Evolutionary conservation across 2,797 vertebrate genomes (phyloP).

Genomic region (Anguilla anguilla): DNA sequence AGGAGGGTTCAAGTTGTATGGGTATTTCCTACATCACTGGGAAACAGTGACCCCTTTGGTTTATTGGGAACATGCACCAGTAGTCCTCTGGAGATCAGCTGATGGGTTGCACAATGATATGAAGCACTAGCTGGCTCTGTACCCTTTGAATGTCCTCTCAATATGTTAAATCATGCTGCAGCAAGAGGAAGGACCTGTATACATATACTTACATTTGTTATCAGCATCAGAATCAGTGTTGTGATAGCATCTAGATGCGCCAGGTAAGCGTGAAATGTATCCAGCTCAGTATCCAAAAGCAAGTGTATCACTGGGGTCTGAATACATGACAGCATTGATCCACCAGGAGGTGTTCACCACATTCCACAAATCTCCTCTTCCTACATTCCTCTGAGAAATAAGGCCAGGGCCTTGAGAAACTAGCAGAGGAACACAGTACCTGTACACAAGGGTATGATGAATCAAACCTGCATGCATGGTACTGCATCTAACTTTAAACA

Average conservation of each 20-base stretch:
- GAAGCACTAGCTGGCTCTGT: not conserved
- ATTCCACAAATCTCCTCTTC: conserved; percentile 3
- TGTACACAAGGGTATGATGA: not conserved
- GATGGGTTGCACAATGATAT: not conserved
- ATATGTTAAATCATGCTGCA: not conserved
- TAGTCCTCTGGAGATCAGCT: not conserved
- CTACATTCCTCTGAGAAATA: not conserved
- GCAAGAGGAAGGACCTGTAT: not conserved
- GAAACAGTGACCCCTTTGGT: not conserved
- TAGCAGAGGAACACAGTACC: not conserved
- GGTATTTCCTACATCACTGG: not conserved
- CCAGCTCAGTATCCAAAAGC: not conserved
- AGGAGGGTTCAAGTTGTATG: not conserved
- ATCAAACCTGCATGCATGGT: not conserved
- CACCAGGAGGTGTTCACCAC: not conserved
- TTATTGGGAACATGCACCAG: not conserved
- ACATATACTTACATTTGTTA: not conserved
- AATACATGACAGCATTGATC: not conserved
- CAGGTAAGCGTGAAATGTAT: not conserved
- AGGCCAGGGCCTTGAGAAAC: not conserved
- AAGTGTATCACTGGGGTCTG: not conserved
- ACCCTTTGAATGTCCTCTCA: not conserved
- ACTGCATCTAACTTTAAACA: not conserved
- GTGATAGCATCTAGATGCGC: not conserved
- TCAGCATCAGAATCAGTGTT: not conserved